These are phyloP conservation scores for Platygyra sinensis DNA, from an alignment of 64 coral and sea anemone species.

Conservation along the genomic window DNA sequence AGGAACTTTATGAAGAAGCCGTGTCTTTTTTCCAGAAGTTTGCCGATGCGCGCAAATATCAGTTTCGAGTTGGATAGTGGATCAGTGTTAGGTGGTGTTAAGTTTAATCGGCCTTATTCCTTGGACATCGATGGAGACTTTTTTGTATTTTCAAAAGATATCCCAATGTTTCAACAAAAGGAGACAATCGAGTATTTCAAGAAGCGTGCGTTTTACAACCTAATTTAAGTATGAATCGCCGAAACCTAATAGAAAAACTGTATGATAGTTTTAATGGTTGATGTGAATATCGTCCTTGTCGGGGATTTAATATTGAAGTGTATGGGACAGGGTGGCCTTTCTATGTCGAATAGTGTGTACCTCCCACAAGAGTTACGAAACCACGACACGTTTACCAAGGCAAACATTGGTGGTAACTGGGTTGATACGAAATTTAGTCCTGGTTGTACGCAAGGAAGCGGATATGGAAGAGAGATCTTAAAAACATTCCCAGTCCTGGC, in stretches of 20 bases:
- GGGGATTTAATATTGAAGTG: neutral
- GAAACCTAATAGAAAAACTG: neutral
- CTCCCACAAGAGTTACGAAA: too few relatives aligned
- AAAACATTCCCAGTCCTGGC: constrained; percentile 60
- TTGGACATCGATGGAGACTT: constrained; percentile 37
- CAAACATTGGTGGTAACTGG: constrained; percentile 38
- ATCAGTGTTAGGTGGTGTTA: constrained; percentile 38
- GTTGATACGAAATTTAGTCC: constrained; percentile 23
- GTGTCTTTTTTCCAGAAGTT: constrained; percentile 35
- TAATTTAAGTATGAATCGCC: constrained; percentile 8
- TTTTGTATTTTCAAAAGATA: constrained; percentile 19
- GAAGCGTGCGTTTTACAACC: neutral
- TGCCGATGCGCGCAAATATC: constrained; percentile 14
- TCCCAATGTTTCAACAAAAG: neutral
- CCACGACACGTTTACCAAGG: constrained; percentile 13
- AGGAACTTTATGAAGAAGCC: constrained; percentile 24
- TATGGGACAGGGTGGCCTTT: too few relatives aligned
- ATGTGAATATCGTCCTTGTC: neutral
- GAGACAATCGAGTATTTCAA: constrained; percentile 40
- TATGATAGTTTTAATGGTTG: neutral
- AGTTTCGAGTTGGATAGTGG: constrained; percentile 53
- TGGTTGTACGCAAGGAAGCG: constrained; percentile 49
- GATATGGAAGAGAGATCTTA: constrained; percentile 44
- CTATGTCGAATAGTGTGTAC: too few relatives aligned
- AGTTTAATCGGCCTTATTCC: constrained; percentile 22